Base-by-base conservation (phyloP, 2,797 vertebrate genomes). In the Cirrhinus mrigala region DNA sequence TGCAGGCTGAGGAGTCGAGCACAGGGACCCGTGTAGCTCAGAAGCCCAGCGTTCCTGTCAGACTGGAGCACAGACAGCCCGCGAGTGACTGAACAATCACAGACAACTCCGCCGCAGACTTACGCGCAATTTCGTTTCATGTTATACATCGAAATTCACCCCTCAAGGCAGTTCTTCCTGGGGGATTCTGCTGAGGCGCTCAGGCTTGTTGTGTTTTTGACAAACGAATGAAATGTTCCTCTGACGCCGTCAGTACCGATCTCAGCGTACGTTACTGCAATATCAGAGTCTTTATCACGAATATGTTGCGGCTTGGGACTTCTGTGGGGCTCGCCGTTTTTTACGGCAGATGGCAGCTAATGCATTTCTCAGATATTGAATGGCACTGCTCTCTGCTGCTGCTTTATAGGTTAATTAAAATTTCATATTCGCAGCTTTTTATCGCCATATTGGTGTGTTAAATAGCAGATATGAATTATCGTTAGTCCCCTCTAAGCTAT, bases 31-130 rank as follows among this genome's bases (percentile, higher is more conserved):
- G 40, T 16, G 52, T 27, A 29, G 66, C 83, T 85, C 75, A 58
- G 52, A 79, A 79, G 64, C 83, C 62, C 40, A 56, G 54, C 50
- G 64, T 79, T 85, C 24, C 66, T 79, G 76, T 79, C 80, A 78
- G 52, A 71, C 80, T 60, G 22, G 29, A 33, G 75, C 69, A 85
- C 56, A 85, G 20, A 52, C 54, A 85, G 54, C 62, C 60, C n/a
- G 33, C 16, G 6, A 84, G 64, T 22, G 74, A 84, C 74, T 79
- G 75, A 84, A 79, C 75, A 78, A 78, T 76, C 64, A 10, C 50
- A 71, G 74, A 70, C 75, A 75, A 83, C 58, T 60, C 50, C 37
- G n/a, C 5, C 20, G 12, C 37, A 70, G 24, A 40, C 16, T 68
- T 56, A 1, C 3, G 33, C 20, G 18, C 50, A 44, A 33, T 58